phyloP scores from a whole-genome alignment of 2,797 vertebrate species.

The Syncerus caffer region DNA sequence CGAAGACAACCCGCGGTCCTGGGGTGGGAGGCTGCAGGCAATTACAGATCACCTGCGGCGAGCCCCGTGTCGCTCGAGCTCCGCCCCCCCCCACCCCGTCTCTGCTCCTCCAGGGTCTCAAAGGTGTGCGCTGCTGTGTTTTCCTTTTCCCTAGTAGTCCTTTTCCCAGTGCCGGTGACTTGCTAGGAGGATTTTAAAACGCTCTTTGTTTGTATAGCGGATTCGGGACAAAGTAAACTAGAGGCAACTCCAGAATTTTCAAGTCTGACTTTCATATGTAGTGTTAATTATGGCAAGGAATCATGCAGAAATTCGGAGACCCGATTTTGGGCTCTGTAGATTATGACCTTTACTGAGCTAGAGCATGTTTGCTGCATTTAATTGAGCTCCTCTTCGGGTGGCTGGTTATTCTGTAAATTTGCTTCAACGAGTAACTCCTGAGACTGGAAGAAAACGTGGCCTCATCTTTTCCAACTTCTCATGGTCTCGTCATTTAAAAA shows the following conservation, averaged over 20 bases:
- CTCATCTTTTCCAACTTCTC: neutral
- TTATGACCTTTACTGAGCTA: neutral
- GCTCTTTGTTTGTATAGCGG: neutral
- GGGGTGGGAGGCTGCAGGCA: neutral
- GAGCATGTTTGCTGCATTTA: neutral
- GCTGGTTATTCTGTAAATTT: neutral
- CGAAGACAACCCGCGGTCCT: rapidly evolving
- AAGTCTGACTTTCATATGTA: neutral
- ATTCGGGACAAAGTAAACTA: neutral
- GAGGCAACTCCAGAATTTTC: neutral
- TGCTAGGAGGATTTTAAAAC: neutral
- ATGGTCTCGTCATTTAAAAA: neutral
- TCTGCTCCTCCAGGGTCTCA: neutral
- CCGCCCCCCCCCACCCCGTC: neutral
- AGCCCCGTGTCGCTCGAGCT: neutral
- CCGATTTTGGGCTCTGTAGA: neutral
- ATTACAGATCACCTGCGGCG: rapidly evolving
- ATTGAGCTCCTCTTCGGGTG: neutral
- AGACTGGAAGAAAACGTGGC: neutral
- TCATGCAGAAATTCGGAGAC: neutral
- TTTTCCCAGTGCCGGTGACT: neutral
- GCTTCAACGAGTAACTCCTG: neutral
- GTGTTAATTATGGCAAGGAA: neutral
- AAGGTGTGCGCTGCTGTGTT: rapidly evolving
- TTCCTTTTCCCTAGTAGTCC: neutral